Conservation (phyloP, 1,140 invertebrate genomes). For the Camponotus pennsylvanicus region DNA sequence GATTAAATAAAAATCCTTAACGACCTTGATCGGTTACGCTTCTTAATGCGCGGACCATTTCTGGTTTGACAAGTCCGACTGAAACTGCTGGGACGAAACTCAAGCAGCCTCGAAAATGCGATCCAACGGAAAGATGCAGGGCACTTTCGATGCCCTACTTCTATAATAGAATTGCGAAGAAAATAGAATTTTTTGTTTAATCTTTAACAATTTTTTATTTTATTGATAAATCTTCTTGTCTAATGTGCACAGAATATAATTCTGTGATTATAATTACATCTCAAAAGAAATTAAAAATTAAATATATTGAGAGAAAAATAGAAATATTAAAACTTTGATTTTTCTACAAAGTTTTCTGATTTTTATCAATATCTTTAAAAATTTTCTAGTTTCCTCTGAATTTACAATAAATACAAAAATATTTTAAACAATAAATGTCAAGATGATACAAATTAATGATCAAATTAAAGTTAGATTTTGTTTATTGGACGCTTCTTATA, state of each 20-base stretch:
- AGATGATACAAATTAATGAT: neutral
- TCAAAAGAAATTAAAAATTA: neutral
- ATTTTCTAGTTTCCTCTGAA: neutral
- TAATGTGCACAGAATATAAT: neutral
- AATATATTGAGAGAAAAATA: neutral
- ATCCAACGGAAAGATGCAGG: neutral
- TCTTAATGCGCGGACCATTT: slow-evolving; percentile 41
- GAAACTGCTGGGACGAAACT: neutral
- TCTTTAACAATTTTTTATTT: neutral
- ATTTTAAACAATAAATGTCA: neutral
- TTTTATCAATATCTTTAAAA: neutral
- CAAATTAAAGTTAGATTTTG: neutral
- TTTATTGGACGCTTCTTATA: neutral
- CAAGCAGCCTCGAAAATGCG: slow-evolving; percentile 22
- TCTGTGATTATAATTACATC: neutral
- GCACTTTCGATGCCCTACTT: neutral
- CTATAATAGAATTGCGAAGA: too few species aligned
- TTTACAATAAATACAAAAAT: neutral
- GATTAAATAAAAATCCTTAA: slow-evolving; percentile 43
- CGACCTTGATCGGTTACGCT: slow-evolving; percentile 47
- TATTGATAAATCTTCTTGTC: neutral
- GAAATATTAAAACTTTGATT: neutral
- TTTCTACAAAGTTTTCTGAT: neutral
- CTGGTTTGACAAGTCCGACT: slow-evolving; percentile 56
- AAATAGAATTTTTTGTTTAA: too few species aligned